Evolutionary conservation across 2,113 vertebrate species (phyloP), one percentile per base, ranked within the genome.

Genomic region (Nanorana parkeri): DNA sequence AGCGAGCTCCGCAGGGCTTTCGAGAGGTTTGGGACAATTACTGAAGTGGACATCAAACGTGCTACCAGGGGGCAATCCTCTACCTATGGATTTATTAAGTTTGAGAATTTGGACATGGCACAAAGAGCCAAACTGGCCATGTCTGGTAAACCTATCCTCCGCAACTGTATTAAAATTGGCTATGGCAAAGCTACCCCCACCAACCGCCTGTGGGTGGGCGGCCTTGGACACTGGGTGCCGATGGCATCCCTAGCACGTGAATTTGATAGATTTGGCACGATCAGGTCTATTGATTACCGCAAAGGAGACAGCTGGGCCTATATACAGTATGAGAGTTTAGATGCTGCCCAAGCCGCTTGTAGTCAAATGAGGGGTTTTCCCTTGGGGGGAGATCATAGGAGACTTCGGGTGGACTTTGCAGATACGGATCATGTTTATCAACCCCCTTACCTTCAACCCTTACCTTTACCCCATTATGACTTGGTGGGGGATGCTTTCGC

Each of bases 261-360:
- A 78, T 99, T 99, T 90, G 97, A 99, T 85, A 95, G 97, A 17
- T 99, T 99, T 90, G 97, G 97, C 83, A 99, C 97, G 41, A 99
- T 99, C 80, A 93, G 97, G 87, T 98, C 96, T 17, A 99, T 99
- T 68, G 97, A 99, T 87, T 99, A 99, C 87, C 94, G 97, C 77
- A 99, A 99, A 85, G 97, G 97, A 17, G 97, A 99, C 87, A 97
- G 95, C 0, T 99, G 97, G 97, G 97, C 97, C 0, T 99, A 99
- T 28, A 99, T 99, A 88, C 97, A 99, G 87, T 99, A 99, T 21
- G 97, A 99, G 87, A 99, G 97, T 86, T 85, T 99, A 90, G 97
- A 99, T 0, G 97, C 97, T 2, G 97, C 97, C 1, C 96, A 98
- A 88, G 97, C 97, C 0, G 97, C 97, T 0, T 99, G 97, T 88